Evolutionary conservation across 2,797 vertebrate species (phyloP).

Genomic region (Pantherophis vulpinus): DNA sequence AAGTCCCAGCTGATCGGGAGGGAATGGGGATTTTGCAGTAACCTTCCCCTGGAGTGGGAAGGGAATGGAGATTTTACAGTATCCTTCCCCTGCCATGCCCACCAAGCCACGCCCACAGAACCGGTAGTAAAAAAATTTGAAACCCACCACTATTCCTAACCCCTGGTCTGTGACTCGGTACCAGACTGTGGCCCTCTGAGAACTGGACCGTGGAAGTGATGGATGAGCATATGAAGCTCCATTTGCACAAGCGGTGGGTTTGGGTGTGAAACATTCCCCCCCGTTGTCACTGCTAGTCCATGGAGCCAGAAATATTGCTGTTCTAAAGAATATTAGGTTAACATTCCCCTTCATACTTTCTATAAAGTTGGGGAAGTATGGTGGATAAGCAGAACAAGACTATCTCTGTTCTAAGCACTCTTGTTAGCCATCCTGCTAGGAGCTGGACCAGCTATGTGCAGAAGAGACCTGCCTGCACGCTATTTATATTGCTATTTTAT

Average conservation of each 20-base stretch:
- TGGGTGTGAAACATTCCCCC: not conserved
- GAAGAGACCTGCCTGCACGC: constrained; percentile 3
- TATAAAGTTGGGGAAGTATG: not conserved
- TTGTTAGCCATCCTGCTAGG: not conserved
- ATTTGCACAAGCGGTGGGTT: not conserved
- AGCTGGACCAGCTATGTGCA: not conserved
- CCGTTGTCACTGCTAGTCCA: accelerated
- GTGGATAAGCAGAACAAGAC: not conserved
- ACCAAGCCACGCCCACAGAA: too few species aligned
- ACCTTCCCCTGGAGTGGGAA: too few species aligned
- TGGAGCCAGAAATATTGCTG: not conserved
- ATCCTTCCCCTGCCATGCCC: too few species aligned
- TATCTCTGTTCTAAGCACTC: not conserved
- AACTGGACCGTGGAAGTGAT: not conserved
- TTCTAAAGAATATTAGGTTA: not conserved
- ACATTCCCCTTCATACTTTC: not conserved
- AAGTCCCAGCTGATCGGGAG: too few species aligned
- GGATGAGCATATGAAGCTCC: not conserved
- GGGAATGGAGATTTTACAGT: too few species aligned
- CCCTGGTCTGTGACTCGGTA: not conserved
- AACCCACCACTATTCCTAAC: too few species aligned
- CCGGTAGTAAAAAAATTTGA: too few species aligned
- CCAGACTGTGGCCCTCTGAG: not conserved
- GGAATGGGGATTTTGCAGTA: too few species aligned
- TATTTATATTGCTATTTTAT: constrained; percentile 32